phyloP scores from a whole-genome alignment of 2,797 vertebrate species.

The Sebastes alutus region DNA sequence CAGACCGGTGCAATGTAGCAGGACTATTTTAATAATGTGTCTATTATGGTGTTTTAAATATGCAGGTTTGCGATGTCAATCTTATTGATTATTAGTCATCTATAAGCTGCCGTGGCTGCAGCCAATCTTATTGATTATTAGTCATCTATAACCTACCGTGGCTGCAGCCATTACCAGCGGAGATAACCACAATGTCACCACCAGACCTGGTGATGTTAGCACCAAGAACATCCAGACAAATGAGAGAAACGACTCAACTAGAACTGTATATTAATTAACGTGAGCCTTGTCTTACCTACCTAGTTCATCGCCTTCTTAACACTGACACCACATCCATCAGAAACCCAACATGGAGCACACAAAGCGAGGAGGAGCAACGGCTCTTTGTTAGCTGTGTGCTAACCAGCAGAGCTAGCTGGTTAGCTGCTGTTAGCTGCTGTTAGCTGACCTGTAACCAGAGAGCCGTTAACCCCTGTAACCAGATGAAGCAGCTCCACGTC shows the following conservation, averaged over 20 bases:
- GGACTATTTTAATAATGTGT: background rate
- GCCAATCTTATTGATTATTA: too few species aligned
- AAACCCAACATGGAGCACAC: conserved; percentile 52
- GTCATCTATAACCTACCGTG: too few species aligned
- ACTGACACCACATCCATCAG: conserved; percentile 17
- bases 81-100: background rate
- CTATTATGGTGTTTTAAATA: background rate
- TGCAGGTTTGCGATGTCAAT: background rate
- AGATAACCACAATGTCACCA: conserved; percentile 35
- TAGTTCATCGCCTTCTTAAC: background rate
- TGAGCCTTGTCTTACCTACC: background rate
- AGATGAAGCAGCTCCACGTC: conserved; percentile 43
- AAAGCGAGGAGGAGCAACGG: conserved; percentile 68
- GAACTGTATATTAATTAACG: background rate
- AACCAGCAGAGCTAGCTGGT: conserved; percentile 58
- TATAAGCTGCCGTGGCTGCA: too few species aligned
- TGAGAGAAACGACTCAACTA: background rate
- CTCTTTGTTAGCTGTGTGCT: conserved; percentile 80
- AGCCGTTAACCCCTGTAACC: background rate
- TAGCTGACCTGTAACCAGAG: conserved; percentile 50
- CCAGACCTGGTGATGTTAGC: conserved; percentile 22
- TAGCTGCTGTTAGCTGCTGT: conserved; percentile 70
- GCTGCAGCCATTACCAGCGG: conserved; percentile 36
- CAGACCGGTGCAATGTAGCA: background rate
- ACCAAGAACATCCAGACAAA: background rate